These are phyloP conservation scores for Boulengerochromis microlepis DNA, from an alignment of 2,113 vertebrate genomes.

Conservation along the genomic window DNA sequence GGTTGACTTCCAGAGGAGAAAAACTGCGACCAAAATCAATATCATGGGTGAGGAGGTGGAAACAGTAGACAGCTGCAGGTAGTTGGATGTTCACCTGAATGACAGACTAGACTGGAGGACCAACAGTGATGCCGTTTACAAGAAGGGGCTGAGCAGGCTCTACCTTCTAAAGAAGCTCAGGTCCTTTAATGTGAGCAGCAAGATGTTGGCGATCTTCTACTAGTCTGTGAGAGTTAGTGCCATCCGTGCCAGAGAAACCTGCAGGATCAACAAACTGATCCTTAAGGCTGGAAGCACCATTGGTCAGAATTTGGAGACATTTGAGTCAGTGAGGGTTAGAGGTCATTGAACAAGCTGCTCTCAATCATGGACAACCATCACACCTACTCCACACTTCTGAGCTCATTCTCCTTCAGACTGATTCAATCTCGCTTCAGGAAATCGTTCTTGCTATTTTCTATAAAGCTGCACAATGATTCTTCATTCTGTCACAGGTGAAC, in stretches of 20 bases:
- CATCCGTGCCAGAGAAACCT: neutral
- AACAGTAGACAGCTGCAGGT: neutral
- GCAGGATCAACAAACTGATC: neutral
- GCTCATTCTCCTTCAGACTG: neutral
- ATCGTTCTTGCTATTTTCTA: neutral
- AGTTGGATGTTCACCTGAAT: neutral
- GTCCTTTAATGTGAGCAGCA: neutral
- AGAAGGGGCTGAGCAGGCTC: neutral
- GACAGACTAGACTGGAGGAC: neutral
- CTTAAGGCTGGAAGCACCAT: neutral
- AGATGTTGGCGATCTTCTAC: neutral
- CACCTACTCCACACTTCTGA: neutral
- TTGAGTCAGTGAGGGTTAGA: neutral
- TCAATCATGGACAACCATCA: neutral
- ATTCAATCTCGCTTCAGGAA: neutral
- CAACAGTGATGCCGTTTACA: neutral
- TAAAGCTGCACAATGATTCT: neutral
- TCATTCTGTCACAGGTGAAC: neutral
- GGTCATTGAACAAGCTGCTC: neutral
- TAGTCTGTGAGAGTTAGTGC: neutral
- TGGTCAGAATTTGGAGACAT: neutral
- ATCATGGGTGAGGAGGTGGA: neutral
- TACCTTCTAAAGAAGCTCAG: neutral
- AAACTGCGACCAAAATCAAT: neutral
- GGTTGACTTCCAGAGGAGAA: neutral